These are phyloP conservation scores for Sorex araneus DNA, from an alignment of 2,113 vertebrate genomes.

Conservation along the genomic window DNA sequence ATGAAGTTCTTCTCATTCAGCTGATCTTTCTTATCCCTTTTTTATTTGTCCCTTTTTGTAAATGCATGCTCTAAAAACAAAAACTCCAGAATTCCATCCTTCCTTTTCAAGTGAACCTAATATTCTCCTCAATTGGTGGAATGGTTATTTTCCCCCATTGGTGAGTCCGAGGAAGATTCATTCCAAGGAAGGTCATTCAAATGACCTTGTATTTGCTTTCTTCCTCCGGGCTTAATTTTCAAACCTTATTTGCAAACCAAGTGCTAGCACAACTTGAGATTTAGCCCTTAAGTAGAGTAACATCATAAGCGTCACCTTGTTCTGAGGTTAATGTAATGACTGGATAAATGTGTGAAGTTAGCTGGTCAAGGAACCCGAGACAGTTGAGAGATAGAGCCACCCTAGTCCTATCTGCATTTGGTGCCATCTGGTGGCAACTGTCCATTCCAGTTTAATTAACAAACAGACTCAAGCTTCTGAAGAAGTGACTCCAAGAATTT, in stretches of 20 bases:
- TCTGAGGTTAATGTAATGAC: not conserved
- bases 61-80: not conserved
- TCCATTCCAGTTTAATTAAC: not conserved
- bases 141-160: not conserved
- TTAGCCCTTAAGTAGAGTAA: not conserved
- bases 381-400: not conserved
- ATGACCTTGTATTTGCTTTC: not conserved
- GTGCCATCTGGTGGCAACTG: conserved; percentile 79
- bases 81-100: not conserved
- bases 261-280: not conserved
- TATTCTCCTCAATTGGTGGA: not conserved
- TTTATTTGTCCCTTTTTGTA: not conserved
- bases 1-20: not conserved
- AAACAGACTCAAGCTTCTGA: not conserved
- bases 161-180: too few relatives aligned
- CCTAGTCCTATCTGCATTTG: conserved; percentile 60
- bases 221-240: not conserved
- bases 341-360: not conserved
- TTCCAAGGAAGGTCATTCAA: too few relatives aligned
- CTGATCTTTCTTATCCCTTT: not conserved
- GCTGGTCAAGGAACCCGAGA: not conserved
- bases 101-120: not conserved
- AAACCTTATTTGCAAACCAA: conserved; percentile 35
- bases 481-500: not conserved
- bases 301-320: not conserved